phyloP scores from a whole-genome alignment of 2,888 invertebrate genomes.

The Spodoptera littoralis region DNA sequence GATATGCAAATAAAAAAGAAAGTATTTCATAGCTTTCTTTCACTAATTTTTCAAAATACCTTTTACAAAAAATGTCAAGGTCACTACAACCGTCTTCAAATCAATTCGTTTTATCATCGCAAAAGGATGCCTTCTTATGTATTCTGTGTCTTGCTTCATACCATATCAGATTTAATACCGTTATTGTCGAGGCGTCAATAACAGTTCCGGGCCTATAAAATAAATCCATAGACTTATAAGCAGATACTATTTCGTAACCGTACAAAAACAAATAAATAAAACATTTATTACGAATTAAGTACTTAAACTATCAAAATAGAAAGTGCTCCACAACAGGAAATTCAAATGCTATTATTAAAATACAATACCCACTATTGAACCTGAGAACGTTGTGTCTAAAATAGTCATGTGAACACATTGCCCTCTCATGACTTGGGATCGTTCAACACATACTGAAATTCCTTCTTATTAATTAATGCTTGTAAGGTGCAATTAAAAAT shows the following conservation, averaged over 20 bases:
- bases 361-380: slow-evolving; percentile 61
- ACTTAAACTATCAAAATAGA: slow-evolving; percentile 38
- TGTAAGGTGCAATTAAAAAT: slow-evolving; percentile 49
- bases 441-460: slow-evolving; percentile 64
- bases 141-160: slow-evolving; percentile 18
- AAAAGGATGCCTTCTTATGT: slow-evolving; percentile 3
- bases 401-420: slow-evolving; percentile 69
- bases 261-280: slow-evolving; percentile 2
- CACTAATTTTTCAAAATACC: too few relatives aligned
- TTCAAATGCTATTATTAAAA: slow-evolving; percentile 53
- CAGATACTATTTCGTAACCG: background rate
- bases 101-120: background rate
- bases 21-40: too few relatives aligned
- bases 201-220: slow-evolving; percentile 23
- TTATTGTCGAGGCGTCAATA: slow-evolving; percentile 23
- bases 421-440: slow-evolving; percentile 60
- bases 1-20: too few relatives aligned
- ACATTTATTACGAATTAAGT: background rate
- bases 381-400: slow-evolving; percentile 69
- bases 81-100: too few relatives aligned
- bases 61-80: too few relatives aligned
- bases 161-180: slow-evolving; percentile 28
- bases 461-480: slow-evolving; percentile 62
- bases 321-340: slow-evolving; percentile 61
- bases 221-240: slow-evolving; percentile 7